Base-by-base conservation (phyloP, 1,140 invertebrate species). In the Oryctes rhinoceros region DNA sequence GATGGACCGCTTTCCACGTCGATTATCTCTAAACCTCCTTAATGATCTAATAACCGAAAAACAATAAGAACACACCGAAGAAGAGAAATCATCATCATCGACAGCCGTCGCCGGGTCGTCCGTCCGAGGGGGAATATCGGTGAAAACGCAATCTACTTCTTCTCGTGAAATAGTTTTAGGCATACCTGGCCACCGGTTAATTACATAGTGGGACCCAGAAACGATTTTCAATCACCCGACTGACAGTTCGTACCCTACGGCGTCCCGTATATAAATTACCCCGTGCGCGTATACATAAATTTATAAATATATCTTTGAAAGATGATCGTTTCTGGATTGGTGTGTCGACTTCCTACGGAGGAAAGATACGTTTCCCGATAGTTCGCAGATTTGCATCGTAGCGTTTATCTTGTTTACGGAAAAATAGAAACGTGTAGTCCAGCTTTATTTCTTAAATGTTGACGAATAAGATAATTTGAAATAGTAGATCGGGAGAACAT, bases 161-260 rank as follows among this genome's bases (percentile, higher is more conserved):
- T 49, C 47, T 76, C 59, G 47, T 76, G 74, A 67, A 76, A 80
- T 80, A 76, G 47, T 80, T 78, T 80, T 65, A 80, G 82, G 82
- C 80, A 80, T 78, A 78, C 80, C 71, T 62, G 39, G 82, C 82
- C 82, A 83, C 82, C 67, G 82, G 82, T 81, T 83, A 83, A 83
- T 83, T 83, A 83, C 80, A 83, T 62, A 77, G 79, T 71, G 74
- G 80, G 82, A 81, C 80, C 80, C 53, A 53, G 81, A 79, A 83
- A 83, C 82, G 80, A 81, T 80, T 79, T 83, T 81, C 80, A 79
- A 78, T 80, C 79, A 79, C 79, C 79, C 71, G 79, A 79, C 82
- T 83, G 82, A 83, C 82, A 83, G 82, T 74, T 83, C 47, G 59
- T 81, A 20, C 47, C 82, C 80, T 48, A 18, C 65, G 79, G 82